phyloP scores from a whole-genome alignment of 2,888 invertebrate species.

The Hypolimnas misippus region DNA sequence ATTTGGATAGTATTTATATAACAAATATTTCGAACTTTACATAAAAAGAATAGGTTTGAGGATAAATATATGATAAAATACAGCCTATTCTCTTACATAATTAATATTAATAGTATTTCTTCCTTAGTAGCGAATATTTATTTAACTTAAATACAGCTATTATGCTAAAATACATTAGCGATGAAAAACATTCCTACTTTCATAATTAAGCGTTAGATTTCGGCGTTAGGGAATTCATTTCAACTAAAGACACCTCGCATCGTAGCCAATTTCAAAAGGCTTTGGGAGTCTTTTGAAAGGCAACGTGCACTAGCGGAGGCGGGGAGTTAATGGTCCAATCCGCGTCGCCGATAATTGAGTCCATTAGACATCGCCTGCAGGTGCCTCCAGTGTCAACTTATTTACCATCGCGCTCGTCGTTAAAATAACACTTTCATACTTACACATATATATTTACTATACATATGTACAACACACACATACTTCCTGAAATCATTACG shows the following conservation, averaged over 20 bases:
- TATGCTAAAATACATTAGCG: too few species aligned
- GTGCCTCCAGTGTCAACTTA: constrained; percentile 31
- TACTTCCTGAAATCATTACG: neutral
- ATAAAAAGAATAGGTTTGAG: too few species aligned
- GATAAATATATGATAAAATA: too few species aligned
- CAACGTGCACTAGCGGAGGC: constrained; percentile 41
- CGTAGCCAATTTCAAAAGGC: constrained; percentile 26
- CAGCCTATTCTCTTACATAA: too few species aligned
- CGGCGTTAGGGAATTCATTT: constrained; percentile 4
- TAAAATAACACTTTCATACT: constrained; percentile 21
- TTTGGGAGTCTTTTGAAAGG: constrained; percentile 56
- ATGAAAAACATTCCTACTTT: neutral
- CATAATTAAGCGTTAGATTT: neutral
- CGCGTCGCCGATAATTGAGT: constrained; percentile 71
- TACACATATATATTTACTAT: too few species aligned
- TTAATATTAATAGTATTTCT: too few species aligned
- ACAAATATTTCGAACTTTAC: too few species aligned
- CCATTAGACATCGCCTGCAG: constrained; percentile 60
- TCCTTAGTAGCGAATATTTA: too few species aligned
- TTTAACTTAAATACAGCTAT: too few species aligned
- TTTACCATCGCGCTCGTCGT: constrained; percentile 22
- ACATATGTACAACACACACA: neutral
- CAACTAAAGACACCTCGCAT: constrained; percentile 1
- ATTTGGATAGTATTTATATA: neutral
- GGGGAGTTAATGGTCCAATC: constrained; percentile 67